Base-by-base conservation (phyloP, 2,113 vertebrate species). In the Syngnathoides biaculeatus region DNA sequence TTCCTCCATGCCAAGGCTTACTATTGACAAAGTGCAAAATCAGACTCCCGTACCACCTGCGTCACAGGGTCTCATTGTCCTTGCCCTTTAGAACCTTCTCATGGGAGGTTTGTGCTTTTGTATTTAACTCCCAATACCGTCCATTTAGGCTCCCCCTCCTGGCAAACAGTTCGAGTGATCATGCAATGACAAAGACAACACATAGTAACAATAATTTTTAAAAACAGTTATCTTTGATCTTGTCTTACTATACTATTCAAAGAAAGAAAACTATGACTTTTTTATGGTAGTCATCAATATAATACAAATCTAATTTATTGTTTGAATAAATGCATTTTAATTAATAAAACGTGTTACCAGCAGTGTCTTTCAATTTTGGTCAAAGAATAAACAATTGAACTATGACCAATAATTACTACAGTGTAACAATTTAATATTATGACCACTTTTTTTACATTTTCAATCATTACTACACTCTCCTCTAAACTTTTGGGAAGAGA, bases 1-100 rank as follows among this genome's bases (percentile, higher is more conserved):
- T 59, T 70, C 45, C 2, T 0, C 67, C n/a, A 57, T 78, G 75
- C 70, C 67, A 80, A 76, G 75, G 75, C 35, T 47, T 72, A 17
- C 35, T 42, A 72, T 40, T 50, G 62, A 70, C 62, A 78, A 69
- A 52, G 20, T 63, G 60, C 43, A 62, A 27, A 70, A 35, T 50
- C 52, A 24, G 22, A 57, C 53, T 14, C 61, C 38, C 48, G 73
- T 1, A 64, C 20, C 64, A 39, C 69, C 38, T 69, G 50, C 60
- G 69, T 67, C 61, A 71, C 26, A 2, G 0, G 50, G 57, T 68
- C 61, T 76, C 66, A 71, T 76, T 73, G 69, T 78, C 64, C 48
- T 50, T 35, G 63, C 30, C 42, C 26, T 65, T 52, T 53, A 35
- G 47, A 14, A 26, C 22, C 39, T 43, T 62, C 60, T 22, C 22